phyloP scores from a whole-genome alignment of 2,888 invertebrate species.

The Sturmia bella region DNA sequence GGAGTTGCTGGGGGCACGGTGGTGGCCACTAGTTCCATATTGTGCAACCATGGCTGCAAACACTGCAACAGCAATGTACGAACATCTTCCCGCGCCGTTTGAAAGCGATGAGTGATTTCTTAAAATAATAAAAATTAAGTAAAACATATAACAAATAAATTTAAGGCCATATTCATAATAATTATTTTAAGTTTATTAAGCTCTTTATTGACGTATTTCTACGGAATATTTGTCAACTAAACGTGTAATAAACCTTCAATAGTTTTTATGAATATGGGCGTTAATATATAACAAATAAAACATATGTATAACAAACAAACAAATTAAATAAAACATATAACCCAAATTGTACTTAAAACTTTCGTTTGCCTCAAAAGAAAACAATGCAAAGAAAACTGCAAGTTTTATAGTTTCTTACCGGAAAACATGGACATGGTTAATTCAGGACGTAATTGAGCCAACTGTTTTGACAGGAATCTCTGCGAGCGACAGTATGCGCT shows the following conservation, averaged over 20 bases:
- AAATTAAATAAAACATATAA: neutral
- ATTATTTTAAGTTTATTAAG: too few species aligned
- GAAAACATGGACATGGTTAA: constrained; percentile 99
- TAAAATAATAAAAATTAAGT: constrained; percentile 69
- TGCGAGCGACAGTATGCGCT: constrained; percentile 96
- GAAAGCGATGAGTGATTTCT: constrained; percentile 98
- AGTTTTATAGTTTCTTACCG: constrained; percentile 84
- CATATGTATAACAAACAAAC: neutral
- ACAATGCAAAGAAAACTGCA: neutral
- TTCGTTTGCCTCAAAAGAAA: neutral
- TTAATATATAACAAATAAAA: too few species aligned
- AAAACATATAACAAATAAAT: neutral
- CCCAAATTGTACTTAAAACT: neutral
- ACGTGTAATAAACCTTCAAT: too few species aligned
- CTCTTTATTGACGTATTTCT: too few species aligned
- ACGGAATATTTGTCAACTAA: too few species aligned
- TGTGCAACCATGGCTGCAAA: constrained; percentile 97
- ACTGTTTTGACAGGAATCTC: constrained; percentile 93
- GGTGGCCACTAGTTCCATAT: constrained; percentile 98
- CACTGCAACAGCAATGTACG: constrained; percentile 95
- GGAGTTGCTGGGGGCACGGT: constrained; percentile 95
- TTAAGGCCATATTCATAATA: too few species aligned
- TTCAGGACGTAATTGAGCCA: constrained; percentile 97
- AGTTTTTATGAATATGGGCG: too few species aligned
- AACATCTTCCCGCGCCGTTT: constrained; percentile 96